These are phyloP conservation scores for Cariama cristata DNA, from an alignment of 2,113 vertebrate genomes.

Conservation along the genomic window DNA sequence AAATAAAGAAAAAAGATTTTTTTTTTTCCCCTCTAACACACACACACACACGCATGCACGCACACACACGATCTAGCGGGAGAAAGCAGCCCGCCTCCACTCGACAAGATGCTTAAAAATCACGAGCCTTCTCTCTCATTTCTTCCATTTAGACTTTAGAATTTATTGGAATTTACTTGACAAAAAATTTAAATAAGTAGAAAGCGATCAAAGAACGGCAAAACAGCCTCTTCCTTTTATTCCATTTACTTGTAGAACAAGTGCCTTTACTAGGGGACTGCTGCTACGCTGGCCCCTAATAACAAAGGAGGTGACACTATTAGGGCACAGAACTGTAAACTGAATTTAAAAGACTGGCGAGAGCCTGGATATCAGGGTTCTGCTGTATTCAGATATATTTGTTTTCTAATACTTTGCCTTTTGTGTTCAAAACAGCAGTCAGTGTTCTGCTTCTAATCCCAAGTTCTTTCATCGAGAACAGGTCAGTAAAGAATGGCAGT, in stretches of 20 bases:
- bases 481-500: constrained; percentile 54
- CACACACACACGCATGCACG: neutral
- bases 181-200: neutral
- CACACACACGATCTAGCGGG: neutral
- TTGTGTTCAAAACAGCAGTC: constrained; percentile 51
- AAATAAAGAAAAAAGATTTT: constrained; percentile 54
- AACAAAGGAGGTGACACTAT: constrained; percentile 73
- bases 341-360: constrained; percentile 40
- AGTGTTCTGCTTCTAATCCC: constrained; percentile 54
- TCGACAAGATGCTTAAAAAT: constrained; percentile 49
- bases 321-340: constrained; percentile 37
- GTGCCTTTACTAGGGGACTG: constrained; percentile 61
- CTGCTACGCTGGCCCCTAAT: constrained; percentile 52
- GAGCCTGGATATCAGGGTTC: neutral
- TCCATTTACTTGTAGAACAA: constrained; percentile 69
- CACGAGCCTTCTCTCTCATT: neutral
- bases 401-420: constrained; percentile 31
- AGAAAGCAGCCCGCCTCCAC: constrained; percentile 11
- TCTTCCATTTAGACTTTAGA: neutral
- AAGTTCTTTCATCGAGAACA: constrained; percentile 37
- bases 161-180: constrained; percentile 60
- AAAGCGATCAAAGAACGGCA: constrained; percentile 35
- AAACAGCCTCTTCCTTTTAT: constrained; percentile 34
- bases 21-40: neutral
- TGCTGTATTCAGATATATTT: constrained; percentile 18